Conservation (phyloP, 2,888 invertebrate genomes). For the Cerceris ruficornis region DNA sequence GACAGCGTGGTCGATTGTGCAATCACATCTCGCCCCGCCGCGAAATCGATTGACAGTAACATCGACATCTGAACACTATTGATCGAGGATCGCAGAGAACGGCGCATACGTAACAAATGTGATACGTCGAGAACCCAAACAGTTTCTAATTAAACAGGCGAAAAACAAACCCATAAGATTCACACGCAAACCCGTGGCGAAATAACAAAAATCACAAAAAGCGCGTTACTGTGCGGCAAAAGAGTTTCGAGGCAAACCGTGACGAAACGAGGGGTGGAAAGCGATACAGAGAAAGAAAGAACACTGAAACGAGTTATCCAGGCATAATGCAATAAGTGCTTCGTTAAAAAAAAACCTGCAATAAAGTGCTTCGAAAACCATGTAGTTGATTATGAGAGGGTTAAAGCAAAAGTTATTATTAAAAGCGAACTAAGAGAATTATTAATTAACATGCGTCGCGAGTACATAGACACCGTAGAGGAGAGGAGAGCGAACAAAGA, state of each 20-base stretch:
- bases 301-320: conserved; percentile 35
- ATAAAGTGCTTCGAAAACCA: conserved; percentile 73
- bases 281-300: not conserved
- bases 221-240: not conserved
- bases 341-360: conserved; percentile 71
- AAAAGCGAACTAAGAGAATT: conserved; percentile 49
- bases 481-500: conserved; percentile 51
- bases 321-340: conserved; percentile 74
- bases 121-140: conserved; percentile 26
- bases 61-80: conserved; percentile 15
- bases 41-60: not conserved
- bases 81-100: conserved; percentile 21
- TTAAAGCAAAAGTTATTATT: conserved; percentile 60
- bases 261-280: not conserved
- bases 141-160: conserved; percentile 27
- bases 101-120: conserved; percentile 36
- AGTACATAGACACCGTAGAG: conserved; percentile 48
- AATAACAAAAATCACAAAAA: not conserved
- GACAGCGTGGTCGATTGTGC: not conserved
- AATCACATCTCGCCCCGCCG: not conserved
- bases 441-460: conserved; percentile 57
- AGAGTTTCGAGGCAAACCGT: not conserved
- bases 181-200: not conserved
- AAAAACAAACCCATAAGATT: conserved; percentile 24
- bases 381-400: conserved; percentile 63